Evolutionary conservation across 2,113 vertebrate species (phyloP), one percentile per base, ranked within the genome.

Genomic region (Rostratula benghalensis): DNA sequence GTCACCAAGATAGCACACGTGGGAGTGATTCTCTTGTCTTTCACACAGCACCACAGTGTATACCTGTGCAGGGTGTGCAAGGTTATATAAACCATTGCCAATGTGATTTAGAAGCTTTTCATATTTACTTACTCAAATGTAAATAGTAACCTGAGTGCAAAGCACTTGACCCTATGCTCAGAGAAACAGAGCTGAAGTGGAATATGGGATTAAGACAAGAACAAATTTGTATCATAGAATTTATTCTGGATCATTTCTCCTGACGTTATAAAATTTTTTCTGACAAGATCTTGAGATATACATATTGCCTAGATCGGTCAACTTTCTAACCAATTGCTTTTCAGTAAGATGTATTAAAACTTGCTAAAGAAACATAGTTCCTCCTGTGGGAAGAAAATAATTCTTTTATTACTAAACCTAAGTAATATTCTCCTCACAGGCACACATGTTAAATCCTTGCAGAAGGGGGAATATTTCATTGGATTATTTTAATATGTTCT

Each of bases 401-500:
- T 89, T 89, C 78, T 88, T 96, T 95, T 79, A 43, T 61, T 78
- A 92, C 39, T 78, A 94, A 96, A 89, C 51, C 54, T 95, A 74
- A 92, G 54, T 85, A 91, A 91, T 94, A 93, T 87, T 97, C 78
- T 95, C 30, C 94, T 94, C 83, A 91, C 48, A 94, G 88, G 37
- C 67, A 69, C 78, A 60, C 20, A 27, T 59, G 46, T 82, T 87
- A 56, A 79, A 91, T 95, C 86, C 71, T 96, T 93, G 59, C 57
- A 95, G 70, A 95, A 86, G 27, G 10, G 3, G 10, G 11, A 90
- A 3, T 96, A 83, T 97, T 94, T 98, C 76, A 79, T 3, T 78
- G 82, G 28, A 94, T 96, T 94, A 76, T 95, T 97, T 96, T 95
- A 97, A 95, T 95, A 65, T 76, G 43, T 65, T 95, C 33, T 95